Evolutionary conservation across 30 jellyfish, hydroid and myxozoan species (phyloP), one percentile per base, ranked within the genome.

Genomic region (Mastigias papua): DNA sequence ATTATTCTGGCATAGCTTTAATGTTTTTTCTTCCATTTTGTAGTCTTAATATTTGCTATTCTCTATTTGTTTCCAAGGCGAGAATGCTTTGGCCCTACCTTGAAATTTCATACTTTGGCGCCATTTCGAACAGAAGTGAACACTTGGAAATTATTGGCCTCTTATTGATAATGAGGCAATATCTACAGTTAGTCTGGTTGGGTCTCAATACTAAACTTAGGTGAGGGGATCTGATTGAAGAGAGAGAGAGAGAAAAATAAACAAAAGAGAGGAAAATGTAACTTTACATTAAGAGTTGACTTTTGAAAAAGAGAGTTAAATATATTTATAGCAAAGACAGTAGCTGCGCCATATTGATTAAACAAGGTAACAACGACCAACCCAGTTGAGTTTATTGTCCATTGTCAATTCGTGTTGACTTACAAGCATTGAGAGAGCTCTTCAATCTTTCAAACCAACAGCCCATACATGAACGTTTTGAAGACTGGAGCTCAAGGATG

Each of bases 1-100:
- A 20, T 61, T 34, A 22, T 85, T 66, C 29, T 58, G 64, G 69
- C 94, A 85, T 0, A 75, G 60, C 31, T 73, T 27, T n/a, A 73
- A 67, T 22, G 69, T 28, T 63, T 71, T 85, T 34, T 62, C 31
- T 15, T 85, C 94, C 94, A 85, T 85, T 46, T 32, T 73, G 50
- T 19, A 23, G 20, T 6, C 67, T 6, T 11, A 54, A 54, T 5
- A 54, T 19, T 19, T 54, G 5, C 9, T 11, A 5, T 54, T 54
- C 2, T 6, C 20, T 6, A 42, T 42, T 15, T 4, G 13, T 42
- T 4, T 15, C 13, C 54, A 42, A 42, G 54, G 13, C 7, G 54
- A 4, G 54, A 42, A 42, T 15, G 13, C 54, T 42, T 4, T 8
- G n/a, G n/a, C n/a, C n/a, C n/a, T n/a, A n/a, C n/a, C n/a, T n/a